Percentiles rank a stretch among this genome's conserved stretches.
Conservation (phyloP, 2,888 invertebrate genomes). For the Cheiracanthium punctorium region DNA sequence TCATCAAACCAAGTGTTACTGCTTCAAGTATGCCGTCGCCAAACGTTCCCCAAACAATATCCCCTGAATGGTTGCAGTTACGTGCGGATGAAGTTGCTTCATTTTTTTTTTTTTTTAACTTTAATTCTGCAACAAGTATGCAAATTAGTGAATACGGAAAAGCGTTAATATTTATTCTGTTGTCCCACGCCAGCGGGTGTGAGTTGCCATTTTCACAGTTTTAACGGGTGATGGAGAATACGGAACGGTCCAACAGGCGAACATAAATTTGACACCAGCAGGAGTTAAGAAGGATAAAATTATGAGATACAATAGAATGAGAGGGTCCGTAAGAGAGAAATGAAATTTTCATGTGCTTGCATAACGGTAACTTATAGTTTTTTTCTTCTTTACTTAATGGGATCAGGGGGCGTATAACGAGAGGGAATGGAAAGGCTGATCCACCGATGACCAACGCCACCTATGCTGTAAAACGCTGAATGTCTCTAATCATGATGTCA, state of each 20-base stretch:
- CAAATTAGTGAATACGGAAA: conserved; percentile 55
- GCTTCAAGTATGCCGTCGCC: neutral
- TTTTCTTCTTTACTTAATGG: no score
- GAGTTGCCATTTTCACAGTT: neutral
- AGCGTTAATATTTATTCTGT: conserved; percentile 65
- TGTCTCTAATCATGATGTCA: no score
- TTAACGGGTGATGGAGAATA: neutral
- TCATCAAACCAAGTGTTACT: neutral
- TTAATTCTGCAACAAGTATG: conserved; percentile 57
- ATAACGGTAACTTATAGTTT: no score
- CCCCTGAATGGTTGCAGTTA: neutral
- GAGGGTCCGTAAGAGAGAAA: no score
- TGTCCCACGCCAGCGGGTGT: conserved; percentile 4
- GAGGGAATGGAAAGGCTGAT: no score
- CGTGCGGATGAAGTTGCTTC: neutral
- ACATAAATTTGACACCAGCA: neutral
- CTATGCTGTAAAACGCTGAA: no score
- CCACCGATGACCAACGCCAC: no score
- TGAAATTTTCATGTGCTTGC: no score
- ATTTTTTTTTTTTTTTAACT: neutral
- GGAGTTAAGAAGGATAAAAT: neutral
- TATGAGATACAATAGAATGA: no score
- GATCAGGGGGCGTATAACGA: no score
- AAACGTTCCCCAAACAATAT: neutral
- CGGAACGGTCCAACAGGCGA: neutral